A percentile compares a stretch with the other conserved stretches of the same genome.
These are phyloP conservation scores for Hippasteria phrygiana DNA, from an alignment of 53 echinoderm and acorn worm species.

Conservation along the genomic window DNA sequence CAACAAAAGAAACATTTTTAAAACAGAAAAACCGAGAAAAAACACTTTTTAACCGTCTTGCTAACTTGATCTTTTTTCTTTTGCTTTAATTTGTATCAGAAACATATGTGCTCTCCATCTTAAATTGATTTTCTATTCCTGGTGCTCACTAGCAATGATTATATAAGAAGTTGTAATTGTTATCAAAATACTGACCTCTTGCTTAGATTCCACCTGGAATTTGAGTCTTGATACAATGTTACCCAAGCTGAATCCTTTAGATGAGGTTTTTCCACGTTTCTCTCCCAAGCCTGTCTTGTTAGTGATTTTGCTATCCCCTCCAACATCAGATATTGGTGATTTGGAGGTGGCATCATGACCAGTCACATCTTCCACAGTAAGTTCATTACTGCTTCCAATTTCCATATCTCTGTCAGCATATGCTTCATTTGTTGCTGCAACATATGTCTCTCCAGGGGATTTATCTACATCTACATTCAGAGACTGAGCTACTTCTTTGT, in stretches of 20 bases:
- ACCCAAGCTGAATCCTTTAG: constrained; percentile 59
- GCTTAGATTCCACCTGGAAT: constrained; percentile 59
- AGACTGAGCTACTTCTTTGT: background rate
- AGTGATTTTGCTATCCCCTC: constrained; percentile 31
- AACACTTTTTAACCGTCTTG: no score
- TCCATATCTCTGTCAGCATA: constrained; percentile 1
- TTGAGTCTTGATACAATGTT: constrained; percentile 68
- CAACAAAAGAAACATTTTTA: no score
- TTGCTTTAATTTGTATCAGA: no score
- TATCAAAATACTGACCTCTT: constrained; percentile 36
- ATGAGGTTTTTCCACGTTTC: constrained; percentile 15
- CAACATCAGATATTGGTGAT: constrained; percentile 14
- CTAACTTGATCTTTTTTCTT: no score
- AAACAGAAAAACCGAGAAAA: no score
- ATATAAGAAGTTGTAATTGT: background rate
- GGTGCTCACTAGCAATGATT: background rate
- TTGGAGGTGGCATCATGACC: constrained; percentile 26
- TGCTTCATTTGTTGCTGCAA: constrained; percentile 10
- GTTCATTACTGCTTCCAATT: constrained; percentile 1
- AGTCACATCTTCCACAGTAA: constrained; percentile 9
- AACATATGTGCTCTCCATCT: no score
- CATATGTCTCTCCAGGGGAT: background rate
- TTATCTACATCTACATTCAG: constrained; percentile 16
- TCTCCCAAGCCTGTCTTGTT: constrained; percentile 47
- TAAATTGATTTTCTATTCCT: background rate